Evolutionary conservation across 2,888 invertebrate genomes (phyloP), one percentile per base, ranked within the genome.

Genomic region (Daptonema setosum): DNA sequence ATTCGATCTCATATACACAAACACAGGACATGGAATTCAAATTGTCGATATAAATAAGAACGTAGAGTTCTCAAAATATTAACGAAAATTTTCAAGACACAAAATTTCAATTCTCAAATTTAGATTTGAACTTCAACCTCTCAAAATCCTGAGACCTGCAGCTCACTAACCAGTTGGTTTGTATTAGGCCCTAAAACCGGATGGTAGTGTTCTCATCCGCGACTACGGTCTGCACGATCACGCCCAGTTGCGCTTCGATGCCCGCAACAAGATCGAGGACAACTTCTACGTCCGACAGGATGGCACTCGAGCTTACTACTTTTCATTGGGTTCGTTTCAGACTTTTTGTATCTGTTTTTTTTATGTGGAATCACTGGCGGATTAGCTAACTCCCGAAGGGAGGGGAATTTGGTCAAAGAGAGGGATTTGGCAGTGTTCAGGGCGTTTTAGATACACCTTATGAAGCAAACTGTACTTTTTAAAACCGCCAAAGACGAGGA

Each of bases 181-280:
- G n/a, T n/a, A n/a, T n/a, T n/a, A 45, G 72, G 68, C 72, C 25
- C 56, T 72, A 47, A 68, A 67, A 59, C 71, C 82, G 0, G 86
- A 83, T 1, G 93, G 91, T 0, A 70, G 83, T 41, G 70, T 95
- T 1, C 72, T 95, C 24, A 83, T 95, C 63, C 75, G 95, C 60
- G 95, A 95, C 73, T 97, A 95, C 72, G 95, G 88, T 0, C 75
- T 87, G 0, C 83, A 88, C 67, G 95, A 95, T 71, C 87, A 93
- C 83, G 87, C 95, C 0, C 91, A 93, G 75, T 69, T 95, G 54
- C 77, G 95, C 41, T 97, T 97, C 70, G 83, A 85, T 60, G 80
- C 87, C 0, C 91, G 90, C 0, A 82, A 86, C 68, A 91, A 93
- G 72, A 52, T 41, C 29, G 1, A n/a, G 56, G 66, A 47, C 14